Percentiles rank a stretch among this genome's conserved stretches.
These are phyloP conservation scores for Hemitrygon akajei DNA, from an alignment of 2,797 vertebrate genomes.

Conservation along the genomic window DNA sequence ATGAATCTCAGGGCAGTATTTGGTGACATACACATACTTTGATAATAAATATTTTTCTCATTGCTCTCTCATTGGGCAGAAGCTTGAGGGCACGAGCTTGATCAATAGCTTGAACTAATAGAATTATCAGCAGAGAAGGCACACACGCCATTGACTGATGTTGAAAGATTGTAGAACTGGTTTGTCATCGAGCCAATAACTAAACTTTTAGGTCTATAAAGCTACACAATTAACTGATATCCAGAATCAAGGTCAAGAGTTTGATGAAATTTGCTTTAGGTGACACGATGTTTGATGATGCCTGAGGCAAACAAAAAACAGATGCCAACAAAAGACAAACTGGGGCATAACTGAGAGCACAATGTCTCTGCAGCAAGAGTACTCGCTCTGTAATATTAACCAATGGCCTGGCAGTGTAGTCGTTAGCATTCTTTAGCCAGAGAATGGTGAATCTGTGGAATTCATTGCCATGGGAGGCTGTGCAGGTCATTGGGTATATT, in stretches of 20 bases:
- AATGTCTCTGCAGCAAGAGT: not conserved
- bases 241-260: conserved; percentile 5
- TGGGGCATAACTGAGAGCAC: not conserved
- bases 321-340: not conserved
- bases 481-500: too few species aligned
- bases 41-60: too few species aligned
- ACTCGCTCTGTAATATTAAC: not conserved
- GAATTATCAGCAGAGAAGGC: not conserved
- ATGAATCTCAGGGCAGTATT: too few species aligned
- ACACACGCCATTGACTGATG: not conserved
- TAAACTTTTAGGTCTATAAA: not conserved
- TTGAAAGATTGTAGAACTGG: not conserved
- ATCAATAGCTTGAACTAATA: not conserved
- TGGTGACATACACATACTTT: too few species aligned
- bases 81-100: too few species aligned
- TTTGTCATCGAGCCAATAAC: conserved; percentile 15
- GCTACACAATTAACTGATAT: not conserved
- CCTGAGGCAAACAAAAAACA: not conserved
- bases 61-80: too few species aligned
- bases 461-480: too few species aligned
- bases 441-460: too few species aligned
- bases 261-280: conserved; percentile 1
- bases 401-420: too few species aligned
- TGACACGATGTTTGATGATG: not conserved
- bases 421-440: too few species aligned